A percentile compares a stretch with the other conserved stretches of the same genome.
Evolutionary conservation across 2,797 vertebrate species (phyloP).

Genomic region (Pseudomugil gertrudae): DNA sequence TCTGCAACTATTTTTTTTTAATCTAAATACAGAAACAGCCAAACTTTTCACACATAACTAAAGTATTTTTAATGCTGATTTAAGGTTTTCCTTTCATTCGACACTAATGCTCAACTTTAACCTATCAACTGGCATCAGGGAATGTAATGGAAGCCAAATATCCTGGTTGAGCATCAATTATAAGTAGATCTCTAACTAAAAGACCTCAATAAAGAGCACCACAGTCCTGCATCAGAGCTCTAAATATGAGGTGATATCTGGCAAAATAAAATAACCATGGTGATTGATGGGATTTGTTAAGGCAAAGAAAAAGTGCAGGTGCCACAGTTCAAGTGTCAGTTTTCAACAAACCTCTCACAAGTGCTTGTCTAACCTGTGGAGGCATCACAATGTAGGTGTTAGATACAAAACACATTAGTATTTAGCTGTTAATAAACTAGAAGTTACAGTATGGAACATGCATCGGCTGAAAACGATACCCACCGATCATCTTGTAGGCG

Average conservation of each 20-base stretch:
- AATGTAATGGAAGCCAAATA: background rate
- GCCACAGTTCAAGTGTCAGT: constrained; percentile 60
- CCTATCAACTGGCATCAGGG: background rate
- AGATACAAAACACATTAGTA: constrained; percentile 68
- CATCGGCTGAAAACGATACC: constrained; percentile 8
- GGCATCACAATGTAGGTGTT: constrained; percentile 80
- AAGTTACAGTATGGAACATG: background rate
- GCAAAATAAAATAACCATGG: constrained; percentile 16
- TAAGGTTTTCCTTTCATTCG: background rate
- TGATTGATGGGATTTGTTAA: constrained; percentile 7
- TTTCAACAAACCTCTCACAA: constrained; percentile 88
- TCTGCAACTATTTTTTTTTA: too few species aligned
- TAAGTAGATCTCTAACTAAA: background rate
- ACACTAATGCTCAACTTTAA: background rate
- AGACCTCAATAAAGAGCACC: background rate
- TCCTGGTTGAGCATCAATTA: background rate
- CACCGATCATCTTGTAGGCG: constrained; percentile 86
- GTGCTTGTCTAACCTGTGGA: constrained; percentile 89
- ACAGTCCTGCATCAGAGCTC: constrained; percentile 26
- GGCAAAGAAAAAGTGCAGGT: constrained; percentile 59
- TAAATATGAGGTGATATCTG: background rate
- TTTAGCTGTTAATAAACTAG: constrained; percentile 15
- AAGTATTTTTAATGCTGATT: too few species aligned
- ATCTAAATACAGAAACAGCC: too few species aligned
- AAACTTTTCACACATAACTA: too few species aligned